Percentiles rank a stretch among this genome's conserved stretches.
These are phyloP conservation scores for Falco concolor DNA, from an alignment of 2,797 vertebrate species.

Conservation along the genomic window DNA sequence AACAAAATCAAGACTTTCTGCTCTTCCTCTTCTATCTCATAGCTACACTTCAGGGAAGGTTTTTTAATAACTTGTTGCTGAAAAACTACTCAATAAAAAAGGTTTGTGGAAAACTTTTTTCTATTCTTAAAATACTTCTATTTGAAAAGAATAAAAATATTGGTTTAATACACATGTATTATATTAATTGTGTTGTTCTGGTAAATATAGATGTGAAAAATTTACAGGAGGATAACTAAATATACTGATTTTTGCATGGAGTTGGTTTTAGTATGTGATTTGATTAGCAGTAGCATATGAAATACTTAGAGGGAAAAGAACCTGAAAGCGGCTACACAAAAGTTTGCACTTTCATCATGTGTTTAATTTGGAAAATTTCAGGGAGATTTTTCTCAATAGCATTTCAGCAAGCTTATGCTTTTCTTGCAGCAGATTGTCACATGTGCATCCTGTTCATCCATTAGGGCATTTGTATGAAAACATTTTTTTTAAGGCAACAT, in stretches of 20 bases:
- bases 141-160: not conserved
- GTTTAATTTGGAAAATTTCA: not conserved
- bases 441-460: not conserved
- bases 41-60: not conserved
- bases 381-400: not conserved
- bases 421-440: not conserved
- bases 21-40: not conserved
- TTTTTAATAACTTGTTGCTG: not conserved
- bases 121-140: not conserved
- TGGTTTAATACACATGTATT: not conserved
- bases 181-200: not conserved
- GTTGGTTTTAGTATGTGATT: not conserved
- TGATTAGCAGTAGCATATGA: not conserved
- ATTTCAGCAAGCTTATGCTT: not conserved
- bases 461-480: not conserved
- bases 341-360: not conserved
- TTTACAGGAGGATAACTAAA: not conserved
- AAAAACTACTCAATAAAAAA: not conserved
- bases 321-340: not conserved
- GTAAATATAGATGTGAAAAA: not conserved
- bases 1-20: not conserved
- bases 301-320: not conserved
- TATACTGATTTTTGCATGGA: not conserved
- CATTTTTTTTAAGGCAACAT: not conserved
- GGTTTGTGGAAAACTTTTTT: not conserved